Percentiles rank a stretch among this genome's conserved stretches.
These are phyloP conservation scores for Nesogale talazaci DNA, from an alignment of 2,113 vertebrate species.

Conservation along the genomic window DNA sequence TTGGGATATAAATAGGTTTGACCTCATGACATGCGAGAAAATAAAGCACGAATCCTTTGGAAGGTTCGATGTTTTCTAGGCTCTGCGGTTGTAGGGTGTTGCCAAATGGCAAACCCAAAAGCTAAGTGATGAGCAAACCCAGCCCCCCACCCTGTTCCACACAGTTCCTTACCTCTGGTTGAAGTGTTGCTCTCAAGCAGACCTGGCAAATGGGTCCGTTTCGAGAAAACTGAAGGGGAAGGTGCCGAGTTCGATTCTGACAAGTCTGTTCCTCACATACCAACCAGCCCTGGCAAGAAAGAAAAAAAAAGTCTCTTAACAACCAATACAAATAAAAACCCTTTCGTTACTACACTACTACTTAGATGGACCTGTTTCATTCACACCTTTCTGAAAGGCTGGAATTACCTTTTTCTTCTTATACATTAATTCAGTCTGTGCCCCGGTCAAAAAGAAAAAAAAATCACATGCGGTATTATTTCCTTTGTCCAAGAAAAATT, in stretches of 20 bases:
- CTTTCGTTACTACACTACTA: too few relatives aligned
- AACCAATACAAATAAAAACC: constrained; percentile 20
- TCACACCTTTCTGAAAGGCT: constrained; percentile 35
- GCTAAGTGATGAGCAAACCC: background rate
- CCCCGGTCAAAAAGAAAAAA: background rate
- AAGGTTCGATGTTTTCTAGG: constrained; percentile 32
- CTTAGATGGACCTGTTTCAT: background rate
- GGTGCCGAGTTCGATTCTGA: constrained; percentile 90
- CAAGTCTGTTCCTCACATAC: constrained; percentile 97
- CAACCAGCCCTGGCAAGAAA: constrained; percentile 92
- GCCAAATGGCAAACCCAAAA: constrained; percentile 24
- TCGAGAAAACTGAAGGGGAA: constrained; percentile 93
- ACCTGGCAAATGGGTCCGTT: constrained; percentile 93
- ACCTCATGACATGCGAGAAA: background rate
- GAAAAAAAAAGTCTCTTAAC: background rate
- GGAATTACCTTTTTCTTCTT: background rate
- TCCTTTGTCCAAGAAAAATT: constrained; percentile 11
- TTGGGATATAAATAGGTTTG: constrained; percentile 11
- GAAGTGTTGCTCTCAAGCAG: constrained; percentile 92
- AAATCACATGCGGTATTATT: background rate
- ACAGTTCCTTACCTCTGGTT: constrained; percentile 88
- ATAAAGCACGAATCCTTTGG: background rate
- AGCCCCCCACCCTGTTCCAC: background rate
- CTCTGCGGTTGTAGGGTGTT: background rate
- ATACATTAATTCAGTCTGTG: constrained; percentile 11